Evolutionary conservation across 2,888 invertebrate genomes (phyloP).

Genomic region (Drosophila paranaensis): DNA sequence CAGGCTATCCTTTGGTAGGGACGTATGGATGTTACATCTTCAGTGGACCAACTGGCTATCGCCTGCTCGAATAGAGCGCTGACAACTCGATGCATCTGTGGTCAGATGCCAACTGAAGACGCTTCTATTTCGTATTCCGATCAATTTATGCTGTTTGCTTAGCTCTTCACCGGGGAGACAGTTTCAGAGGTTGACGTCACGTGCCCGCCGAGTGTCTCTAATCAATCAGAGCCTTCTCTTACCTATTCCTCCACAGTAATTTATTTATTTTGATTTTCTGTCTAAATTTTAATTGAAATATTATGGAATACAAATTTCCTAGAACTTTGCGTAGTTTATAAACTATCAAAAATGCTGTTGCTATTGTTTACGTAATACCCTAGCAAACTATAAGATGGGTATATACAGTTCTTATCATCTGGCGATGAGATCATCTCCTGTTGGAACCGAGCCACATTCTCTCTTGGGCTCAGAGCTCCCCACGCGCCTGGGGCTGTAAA

Average conservation of each 20-base stretch:
- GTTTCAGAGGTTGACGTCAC: not conserved
- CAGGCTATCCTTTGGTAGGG: too few relatives aligned
- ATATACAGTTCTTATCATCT: not conserved
- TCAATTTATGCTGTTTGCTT: not conserved
- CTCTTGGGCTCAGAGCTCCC: not conserved
- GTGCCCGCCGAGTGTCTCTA: not conserved
- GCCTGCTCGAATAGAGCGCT: too few relatives aligned
- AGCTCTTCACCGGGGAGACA: too few relatives aligned
- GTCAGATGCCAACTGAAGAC: not conserved
- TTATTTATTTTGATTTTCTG: slow-evolving; percentile 1
- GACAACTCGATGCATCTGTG: too few relatives aligned
- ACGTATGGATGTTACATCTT: too few relatives aligned
- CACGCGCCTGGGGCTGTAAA: not conserved
- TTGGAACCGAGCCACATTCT: too few relatives aligned
- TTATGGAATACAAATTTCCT: not conserved
- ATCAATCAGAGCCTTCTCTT: not conserved
- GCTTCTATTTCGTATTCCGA: not conserved
- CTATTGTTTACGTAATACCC: not conserved
- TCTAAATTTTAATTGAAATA: not conserved
- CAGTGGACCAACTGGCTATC: too few relatives aligned
- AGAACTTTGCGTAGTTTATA: not conserved
- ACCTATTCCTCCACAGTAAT: not conserved
- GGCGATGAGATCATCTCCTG: not conserved
- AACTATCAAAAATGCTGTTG: not conserved
- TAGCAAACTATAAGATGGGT: not conserved